Percentiles rank a stretch among this genome's conserved stretches.
Conservation (phyloP, 2,797 vertebrate species). For the Bucorvus abyssinicus region DNA sequence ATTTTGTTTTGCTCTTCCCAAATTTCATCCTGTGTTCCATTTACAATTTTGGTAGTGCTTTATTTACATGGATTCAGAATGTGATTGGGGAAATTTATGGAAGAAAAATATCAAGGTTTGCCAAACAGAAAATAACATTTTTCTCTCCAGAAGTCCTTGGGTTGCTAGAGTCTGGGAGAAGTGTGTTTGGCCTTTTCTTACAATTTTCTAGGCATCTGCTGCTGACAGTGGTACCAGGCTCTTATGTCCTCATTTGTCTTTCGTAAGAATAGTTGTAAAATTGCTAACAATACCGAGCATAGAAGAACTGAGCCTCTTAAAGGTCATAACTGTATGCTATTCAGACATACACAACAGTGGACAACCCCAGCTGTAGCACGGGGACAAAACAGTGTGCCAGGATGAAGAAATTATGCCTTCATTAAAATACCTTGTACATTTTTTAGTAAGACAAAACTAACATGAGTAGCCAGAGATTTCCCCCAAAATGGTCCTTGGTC, state of each 20-base stretch:
- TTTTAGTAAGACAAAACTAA: not conserved
- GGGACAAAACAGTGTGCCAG: not conserved
- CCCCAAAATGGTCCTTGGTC: not conserved
- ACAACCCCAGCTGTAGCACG: not conserved
- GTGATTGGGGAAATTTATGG: not conserved
- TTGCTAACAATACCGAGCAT: not conserved
- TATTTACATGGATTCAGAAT: not conserved
- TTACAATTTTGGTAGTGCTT: too few species aligned
- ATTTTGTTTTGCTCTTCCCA: not conserved
- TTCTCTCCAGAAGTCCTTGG: not conserved
- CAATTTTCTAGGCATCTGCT: not conserved
- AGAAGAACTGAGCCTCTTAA: not conserved
- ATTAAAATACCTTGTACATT: not conserved
- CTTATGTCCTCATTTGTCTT: not conserved
- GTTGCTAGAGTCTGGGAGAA: not conserved
- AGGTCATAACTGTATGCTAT: not conserved
- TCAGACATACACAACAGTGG: not conserved
- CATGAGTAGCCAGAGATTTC: not conserved
- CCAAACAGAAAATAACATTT: not conserved
- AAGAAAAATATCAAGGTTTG: not conserved
- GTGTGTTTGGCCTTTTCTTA: not conserved
- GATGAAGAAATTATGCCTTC: not conserved
- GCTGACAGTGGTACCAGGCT: not conserved
- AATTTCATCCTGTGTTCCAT: too few species aligned
- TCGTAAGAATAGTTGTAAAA: not conserved